Evolutionary conservation across 2,113 vertebrate genomes (phyloP).

Genomic region (Dermatemys mawii): DNA sequence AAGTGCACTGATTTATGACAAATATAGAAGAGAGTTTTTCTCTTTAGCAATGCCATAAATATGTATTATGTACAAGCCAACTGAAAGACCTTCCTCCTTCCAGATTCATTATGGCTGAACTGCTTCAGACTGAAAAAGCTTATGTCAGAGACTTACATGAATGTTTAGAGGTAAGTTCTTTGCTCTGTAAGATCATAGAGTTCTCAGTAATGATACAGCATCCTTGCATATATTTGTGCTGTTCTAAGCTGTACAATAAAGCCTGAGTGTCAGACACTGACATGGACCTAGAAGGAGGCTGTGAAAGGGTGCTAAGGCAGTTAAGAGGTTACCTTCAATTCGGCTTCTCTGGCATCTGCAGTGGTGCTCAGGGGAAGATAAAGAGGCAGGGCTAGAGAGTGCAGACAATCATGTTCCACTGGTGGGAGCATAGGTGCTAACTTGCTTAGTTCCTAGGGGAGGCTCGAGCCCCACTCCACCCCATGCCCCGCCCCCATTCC

Average conservation of each 20-base stretch:
- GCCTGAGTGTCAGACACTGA: not conserved
- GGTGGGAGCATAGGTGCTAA: too few species aligned
- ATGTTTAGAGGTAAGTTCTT: constrained; percentile 90
- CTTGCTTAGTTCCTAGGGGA: too few species aligned
- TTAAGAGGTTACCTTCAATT: not conserved
- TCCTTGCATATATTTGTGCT: not conserved
- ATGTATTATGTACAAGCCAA: not conserved
- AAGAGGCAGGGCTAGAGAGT: not conserved
- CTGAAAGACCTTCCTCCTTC: not conserved
- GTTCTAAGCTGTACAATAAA: not conserved
- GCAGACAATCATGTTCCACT: not conserved
- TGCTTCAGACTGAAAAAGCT: constrained; percentile 96
- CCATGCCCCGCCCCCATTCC: too few species aligned
- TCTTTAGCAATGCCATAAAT: not conserved
- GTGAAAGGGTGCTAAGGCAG: fast-evolving
- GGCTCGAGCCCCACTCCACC: too few species aligned
- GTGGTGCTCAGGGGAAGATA: not conserved
- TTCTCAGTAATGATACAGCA: not conserved
- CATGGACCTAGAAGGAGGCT: not conserved
- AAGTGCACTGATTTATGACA: not conserved
- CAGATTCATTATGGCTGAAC: constrained; percentile 98
- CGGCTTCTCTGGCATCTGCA: not conserved
- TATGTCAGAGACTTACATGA: constrained; percentile 97
- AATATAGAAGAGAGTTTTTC: not conserved
- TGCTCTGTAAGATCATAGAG: fast-evolving